Evolutionary conservation across 1,140 invertebrate species (phyloP).

Genomic region (Polypedilum vanderplanki): DNA sequence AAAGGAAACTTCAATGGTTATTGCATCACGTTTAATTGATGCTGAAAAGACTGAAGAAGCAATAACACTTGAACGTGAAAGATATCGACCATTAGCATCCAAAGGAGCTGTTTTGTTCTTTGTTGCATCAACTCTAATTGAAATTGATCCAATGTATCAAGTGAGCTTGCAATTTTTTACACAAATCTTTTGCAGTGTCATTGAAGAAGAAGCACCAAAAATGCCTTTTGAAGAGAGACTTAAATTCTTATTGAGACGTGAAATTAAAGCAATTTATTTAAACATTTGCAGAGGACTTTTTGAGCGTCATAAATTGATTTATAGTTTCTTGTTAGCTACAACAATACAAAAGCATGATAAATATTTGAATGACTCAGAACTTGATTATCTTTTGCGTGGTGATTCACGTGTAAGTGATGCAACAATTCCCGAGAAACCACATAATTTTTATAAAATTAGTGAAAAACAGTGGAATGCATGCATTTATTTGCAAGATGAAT

Average conservation of each 20-base stretch:
- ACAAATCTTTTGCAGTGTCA: conserved; percentile 68
- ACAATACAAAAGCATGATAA: conserved; percentile 61
- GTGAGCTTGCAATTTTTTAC: conserved; percentile 85
- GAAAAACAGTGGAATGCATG: conserved; percentile 56
- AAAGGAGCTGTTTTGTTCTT: conserved; percentile 87
- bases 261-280: conserved; percentile 73
- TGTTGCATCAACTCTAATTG: conserved; percentile 76
- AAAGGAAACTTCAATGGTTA: conserved; percentile 77
- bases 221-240: conserved; percentile 55
- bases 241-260: conserved; percentile 60
- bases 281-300: conserved; percentile 85
- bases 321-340: conserved; percentile 73
- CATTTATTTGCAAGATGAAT: conserved; percentile 52
- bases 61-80: conserved; percentile 74
- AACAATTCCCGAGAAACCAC: background rate
- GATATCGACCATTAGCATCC: conserved; percentile 74
- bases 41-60: conserved; percentile 72
- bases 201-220: conserved; percentile 47
- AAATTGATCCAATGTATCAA: conserved; percentile 94
- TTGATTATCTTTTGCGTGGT: conserved; percentile 69
- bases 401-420: conserved; percentile 47
- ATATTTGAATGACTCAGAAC: conserved; percentile 52
- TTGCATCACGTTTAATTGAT: conserved; percentile 69
- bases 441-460: conserved; percentile 41
- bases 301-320: conserved; percentile 85